phyloP scores from a whole-genome alignment of 2,113 vertebrate species.

The Stegastes partitus region DNA sequence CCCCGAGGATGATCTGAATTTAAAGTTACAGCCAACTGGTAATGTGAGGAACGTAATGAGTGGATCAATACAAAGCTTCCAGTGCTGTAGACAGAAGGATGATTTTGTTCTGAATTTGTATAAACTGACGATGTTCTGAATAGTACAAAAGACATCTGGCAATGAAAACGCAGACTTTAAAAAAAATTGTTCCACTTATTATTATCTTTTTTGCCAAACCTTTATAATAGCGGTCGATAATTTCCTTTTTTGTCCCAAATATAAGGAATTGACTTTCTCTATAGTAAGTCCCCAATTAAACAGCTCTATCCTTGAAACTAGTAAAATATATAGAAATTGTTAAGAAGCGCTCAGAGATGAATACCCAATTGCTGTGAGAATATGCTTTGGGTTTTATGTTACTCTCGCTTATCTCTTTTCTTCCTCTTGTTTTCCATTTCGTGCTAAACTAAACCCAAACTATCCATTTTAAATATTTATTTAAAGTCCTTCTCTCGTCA shows the following conservation, averaged over 20 bases:
- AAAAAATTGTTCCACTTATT: neutral
- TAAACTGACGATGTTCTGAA: neutral
- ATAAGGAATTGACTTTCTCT: neutral
- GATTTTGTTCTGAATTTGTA: neutral
- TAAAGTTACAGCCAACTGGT: neutral
- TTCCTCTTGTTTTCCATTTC: too few species aligned
- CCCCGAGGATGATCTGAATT: constrained; percentile 8
- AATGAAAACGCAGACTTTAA: neutral
- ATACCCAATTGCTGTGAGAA: too few species aligned
- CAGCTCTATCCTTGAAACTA: neutral
- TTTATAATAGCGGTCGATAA: too few species aligned
- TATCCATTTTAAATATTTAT: neutral
- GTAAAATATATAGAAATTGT: neutral
- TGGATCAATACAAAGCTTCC: neutral
- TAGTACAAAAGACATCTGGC: neutral
- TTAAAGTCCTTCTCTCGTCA: neutral
- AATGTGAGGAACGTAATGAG: constrained; percentile 11
- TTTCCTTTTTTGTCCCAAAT: neutral
- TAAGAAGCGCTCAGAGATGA: too few species aligned
- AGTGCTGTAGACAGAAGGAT: neutral
- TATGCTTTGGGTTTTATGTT: too few species aligned
- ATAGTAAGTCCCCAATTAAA: neutral
- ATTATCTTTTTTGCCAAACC: neutral
- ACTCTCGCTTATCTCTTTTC: too few species aligned
- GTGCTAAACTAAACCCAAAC: too few species aligned